Evolutionary conservation across 2,888 invertebrate genomes (phyloP).

Genomic region (Capitulum mitella): DNA sequence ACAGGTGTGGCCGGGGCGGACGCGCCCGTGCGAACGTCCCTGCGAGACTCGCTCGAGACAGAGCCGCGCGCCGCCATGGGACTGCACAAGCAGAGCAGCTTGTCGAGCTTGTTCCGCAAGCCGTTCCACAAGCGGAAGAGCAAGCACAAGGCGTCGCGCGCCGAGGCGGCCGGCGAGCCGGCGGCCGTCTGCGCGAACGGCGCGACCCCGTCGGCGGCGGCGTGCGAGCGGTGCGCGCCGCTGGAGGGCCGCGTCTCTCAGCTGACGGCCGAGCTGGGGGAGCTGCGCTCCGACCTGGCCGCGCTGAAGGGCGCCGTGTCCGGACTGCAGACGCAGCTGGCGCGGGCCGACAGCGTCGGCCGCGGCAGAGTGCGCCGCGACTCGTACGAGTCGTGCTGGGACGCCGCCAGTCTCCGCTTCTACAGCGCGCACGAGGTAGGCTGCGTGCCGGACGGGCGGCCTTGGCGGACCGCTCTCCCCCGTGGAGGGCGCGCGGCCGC

Average conservation of each 20-base stretch:
- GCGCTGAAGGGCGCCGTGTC: neutral
- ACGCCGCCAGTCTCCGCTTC: conserved; percentile 7
- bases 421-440: neutral
- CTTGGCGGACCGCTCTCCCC: no score
- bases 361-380: neutral
- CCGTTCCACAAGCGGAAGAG: neutral
- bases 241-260: neutral
- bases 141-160: neutral
- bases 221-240: neutral
- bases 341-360: neutral
- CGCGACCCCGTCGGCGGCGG: neutral
- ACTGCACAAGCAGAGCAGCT: neutral
- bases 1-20: no score
- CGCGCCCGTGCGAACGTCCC: neutral
- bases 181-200: neutral
- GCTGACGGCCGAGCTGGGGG: neutral
- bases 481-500: no score
- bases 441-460: no score
- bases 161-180: neutral
- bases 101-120: neutral
- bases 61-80: neutral
- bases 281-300: neutral
- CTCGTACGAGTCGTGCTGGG: conserved; percentile 23
- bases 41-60: no score
- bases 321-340: neutral